These are phyloP conservation scores for Enteromius thamalakanensis DNA, from an alignment of 2,797 vertebrate species.

Conservation along the genomic window DNA sequence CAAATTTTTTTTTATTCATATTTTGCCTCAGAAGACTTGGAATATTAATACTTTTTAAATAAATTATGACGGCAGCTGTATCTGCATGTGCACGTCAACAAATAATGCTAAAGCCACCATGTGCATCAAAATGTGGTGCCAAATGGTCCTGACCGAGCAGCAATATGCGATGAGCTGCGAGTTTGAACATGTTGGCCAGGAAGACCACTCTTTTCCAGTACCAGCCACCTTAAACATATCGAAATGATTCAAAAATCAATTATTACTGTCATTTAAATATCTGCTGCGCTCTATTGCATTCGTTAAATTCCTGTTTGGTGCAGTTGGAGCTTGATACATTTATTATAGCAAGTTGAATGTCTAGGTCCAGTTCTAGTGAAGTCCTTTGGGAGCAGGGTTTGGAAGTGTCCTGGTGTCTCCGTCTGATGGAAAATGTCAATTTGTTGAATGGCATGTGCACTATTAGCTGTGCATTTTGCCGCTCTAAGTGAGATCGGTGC, in stretches of 20 bases:
- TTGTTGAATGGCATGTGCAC: constrained; percentile 63
- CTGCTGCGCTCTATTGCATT: background rate
- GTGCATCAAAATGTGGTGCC: too few relatives aligned
- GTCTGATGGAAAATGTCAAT: constrained; percentile 66
- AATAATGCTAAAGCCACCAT: too few relatives aligned
- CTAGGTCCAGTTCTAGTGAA: constrained; percentile 32
- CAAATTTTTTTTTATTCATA: too few relatives aligned
- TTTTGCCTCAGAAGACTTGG: too few relatives aligned
- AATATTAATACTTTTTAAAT: too few relatives aligned
- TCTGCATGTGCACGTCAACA: too few relatives aligned
- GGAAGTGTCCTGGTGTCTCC: constrained; percentile 45
- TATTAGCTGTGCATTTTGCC: constrained; percentile 60
- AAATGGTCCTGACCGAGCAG: too few relatives aligned
- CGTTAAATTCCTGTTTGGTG: background rate
- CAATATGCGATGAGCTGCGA: too few relatives aligned
- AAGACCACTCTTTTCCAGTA: background rate
- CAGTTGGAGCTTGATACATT: constrained; percentile 20
- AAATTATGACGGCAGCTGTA: too few relatives aligned
- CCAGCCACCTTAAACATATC: background rate
- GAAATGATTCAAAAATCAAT: background rate
- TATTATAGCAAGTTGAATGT: constrained; percentile 4
- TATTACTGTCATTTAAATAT: background rate
- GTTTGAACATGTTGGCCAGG: too few relatives aligned
- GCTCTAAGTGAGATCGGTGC: constrained; percentile 57
- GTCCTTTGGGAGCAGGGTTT: constrained; percentile 24